Evolutionary conservation across 2,113 vertebrate genomes (phyloP).

Genomic region (Gobio gobio): DNA sequence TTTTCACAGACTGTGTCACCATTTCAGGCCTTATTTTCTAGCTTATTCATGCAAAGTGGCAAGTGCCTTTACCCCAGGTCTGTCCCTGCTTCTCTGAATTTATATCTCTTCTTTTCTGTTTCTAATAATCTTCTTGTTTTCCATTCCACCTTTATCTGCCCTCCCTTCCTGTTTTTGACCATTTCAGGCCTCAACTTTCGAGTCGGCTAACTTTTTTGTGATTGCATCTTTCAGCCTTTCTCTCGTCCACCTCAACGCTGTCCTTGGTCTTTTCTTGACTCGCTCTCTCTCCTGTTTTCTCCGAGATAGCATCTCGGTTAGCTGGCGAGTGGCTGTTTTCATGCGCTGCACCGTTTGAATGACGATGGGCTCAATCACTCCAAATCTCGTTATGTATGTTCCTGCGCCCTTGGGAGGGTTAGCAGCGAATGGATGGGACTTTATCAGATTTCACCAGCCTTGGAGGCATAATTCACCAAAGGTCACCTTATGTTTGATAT

Average conservation of each 20-base stretch:
- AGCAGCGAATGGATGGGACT: constrained; percentile 64
- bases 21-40: background rate
- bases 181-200: constrained; percentile 4
- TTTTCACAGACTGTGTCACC: too few species aligned
- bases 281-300: constrained; percentile 47
- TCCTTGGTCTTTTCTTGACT: constrained; percentile 25
- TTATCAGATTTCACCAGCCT: constrained; percentile 75
- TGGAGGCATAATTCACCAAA: constrained; percentile 69
- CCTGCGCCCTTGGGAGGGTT: constrained; percentile 74
- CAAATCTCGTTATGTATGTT: constrained; percentile 79
- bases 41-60: background rate
- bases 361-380: constrained; percentile 70
- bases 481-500: constrained; percentile 59
- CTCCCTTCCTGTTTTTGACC: background rate
- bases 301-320: constrained; percentile 69
- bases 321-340: constrained; percentile 66
- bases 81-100: background rate
- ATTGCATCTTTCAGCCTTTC: constrained; percentile 11
- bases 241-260: background rate
- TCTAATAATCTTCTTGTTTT: background rate
- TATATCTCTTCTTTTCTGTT: background rate
- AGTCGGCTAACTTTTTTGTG: background rate
- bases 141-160: background rate
- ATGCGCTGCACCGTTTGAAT: constrained; percentile 68
- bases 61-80: background rate